phyloP scores from a whole-genome alignment of 2,888 invertebrate genomes.

The Pyrrhosoma nymphula region DNA sequence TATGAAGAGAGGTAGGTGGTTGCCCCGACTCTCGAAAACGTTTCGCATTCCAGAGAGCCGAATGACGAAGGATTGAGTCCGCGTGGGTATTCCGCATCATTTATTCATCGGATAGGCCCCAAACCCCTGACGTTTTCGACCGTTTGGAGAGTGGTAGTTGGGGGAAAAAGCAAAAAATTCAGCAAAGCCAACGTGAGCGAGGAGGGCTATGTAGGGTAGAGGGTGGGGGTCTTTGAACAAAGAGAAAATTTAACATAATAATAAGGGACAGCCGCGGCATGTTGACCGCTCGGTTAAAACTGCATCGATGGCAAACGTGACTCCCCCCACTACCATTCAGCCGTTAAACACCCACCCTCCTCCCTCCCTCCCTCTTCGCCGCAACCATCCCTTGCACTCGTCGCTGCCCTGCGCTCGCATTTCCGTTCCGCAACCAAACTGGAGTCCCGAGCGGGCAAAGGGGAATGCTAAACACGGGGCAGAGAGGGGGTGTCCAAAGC shows the following conservation, averaged over 20 bases:
- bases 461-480: background rate
- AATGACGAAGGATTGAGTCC: background rate
- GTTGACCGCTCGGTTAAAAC: conserved; percentile 36
- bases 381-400: background rate
- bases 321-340: background rate
- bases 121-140: background rate
- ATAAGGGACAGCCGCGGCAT: conserved; percentile 19
- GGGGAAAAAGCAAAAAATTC: background rate
- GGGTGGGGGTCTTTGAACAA: background rate
- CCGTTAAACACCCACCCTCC: background rate
- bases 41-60: background rate
- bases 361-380: background rate
- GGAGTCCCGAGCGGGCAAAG: background rate
- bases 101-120: background rate
- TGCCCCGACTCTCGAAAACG: background rate
- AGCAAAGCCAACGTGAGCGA: background rate
- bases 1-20: background rate
- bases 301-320: conserved; percentile 5
- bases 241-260: conserved; percentile 33
- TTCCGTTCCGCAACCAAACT: background rate
- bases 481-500: too few relatives aligned
- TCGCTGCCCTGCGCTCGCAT: background rate
- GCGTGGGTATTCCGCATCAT: background rate
- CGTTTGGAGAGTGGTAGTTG: background rate
- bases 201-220: background rate